Base-by-base conservation (phyloP, 2,888 invertebrate genomes). In the Patella pellucida region DNA sequence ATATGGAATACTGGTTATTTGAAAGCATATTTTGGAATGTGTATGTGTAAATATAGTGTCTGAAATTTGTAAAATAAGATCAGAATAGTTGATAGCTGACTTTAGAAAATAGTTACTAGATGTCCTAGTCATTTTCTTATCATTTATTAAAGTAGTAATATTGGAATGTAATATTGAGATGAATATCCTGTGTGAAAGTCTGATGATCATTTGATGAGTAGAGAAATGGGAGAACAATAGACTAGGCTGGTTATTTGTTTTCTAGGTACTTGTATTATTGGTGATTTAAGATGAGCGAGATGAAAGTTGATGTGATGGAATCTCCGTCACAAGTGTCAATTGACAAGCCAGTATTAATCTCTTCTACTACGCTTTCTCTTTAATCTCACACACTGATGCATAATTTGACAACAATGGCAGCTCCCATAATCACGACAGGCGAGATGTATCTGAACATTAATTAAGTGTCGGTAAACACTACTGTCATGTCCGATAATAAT, bases 321-420 rank as follows among this genome's bases (percentile, higher is more conserved):
- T 74, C 70, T 71, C 70, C 15, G 67, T 71, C 70, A 50, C 62
- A 71, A 50, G 50, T 50, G 62, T 50, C 56, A 62, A 71, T 75
- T 52, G 71, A 56, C 75, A 62, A 62, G 62, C 68, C 68, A 41
- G 71, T 71, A 75, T 75, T 75, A 75, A 75, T 75, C 71, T 75
- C 68, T 62, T 62, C 50, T 31, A 68, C 72, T 72, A 52, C 41
- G 68, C 69, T 72, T 51, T 50, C 75, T 69, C 75, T 71, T 69
- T 68, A 71, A 68, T 67, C 52, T 68, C 68, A 68, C 56, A 68
- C 68, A 75, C 71, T 75, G 68, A 52, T 71, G 71, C 68, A 68
- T 75, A 75, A 75, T 75, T 75, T 71, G 71, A 71, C 75, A 75
- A 75, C 75, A 75, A 75, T 75, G 75, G 75, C 52, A 71, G 69